phyloP scores from a whole-genome alignment of 2,888 invertebrate genomes.

The Zygothrica quintamaculata region DNA sequence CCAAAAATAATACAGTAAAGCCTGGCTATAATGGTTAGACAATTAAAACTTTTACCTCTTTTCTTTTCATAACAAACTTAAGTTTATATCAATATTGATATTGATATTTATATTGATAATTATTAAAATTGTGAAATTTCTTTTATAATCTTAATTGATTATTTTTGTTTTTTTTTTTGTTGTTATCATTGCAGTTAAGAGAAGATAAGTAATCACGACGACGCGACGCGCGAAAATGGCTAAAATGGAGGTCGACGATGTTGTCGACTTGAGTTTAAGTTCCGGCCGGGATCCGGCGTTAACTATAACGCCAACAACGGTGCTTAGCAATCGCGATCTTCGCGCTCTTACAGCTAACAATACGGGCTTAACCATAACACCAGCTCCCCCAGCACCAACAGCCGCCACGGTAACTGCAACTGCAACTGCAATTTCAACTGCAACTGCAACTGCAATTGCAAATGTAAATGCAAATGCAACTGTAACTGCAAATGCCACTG shows the following conservation, averaged over 20 bases:
- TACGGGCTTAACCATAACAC: conserved; percentile 88
- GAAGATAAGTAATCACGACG: conserved; percentile 80
- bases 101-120: too few relatives aligned
- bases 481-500: conserved; percentile 3
- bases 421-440: conserved; percentile 1
- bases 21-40: conserved; percentile 3
- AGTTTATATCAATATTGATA: too few relatives aligned
- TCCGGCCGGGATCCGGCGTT: conserved; percentile 84
- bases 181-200: conserved; percentile 70
- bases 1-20: conserved; percentile 24
- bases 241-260: conserved; percentile 95
- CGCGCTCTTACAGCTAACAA: conserved; percentile 87
- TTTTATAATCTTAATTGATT: too few relatives aligned
- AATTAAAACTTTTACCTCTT: too few relatives aligned
- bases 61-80: too few relatives aligned
- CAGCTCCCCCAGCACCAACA: conserved; percentile 86
- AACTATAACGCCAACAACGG: conserved; percentile 82
- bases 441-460: too few relatives aligned
- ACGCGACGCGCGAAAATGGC: conserved; percentile 85
- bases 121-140: not conserved
- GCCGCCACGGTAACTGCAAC: too few relatives aligned
- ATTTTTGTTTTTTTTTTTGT: conserved; percentile 27
- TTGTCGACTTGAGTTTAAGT: conserved; percentile 93
- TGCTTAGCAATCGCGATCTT: conserved; percentile 85
- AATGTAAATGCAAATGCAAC: too few relatives aligned